Conservation (phyloP, 2,888 invertebrate species). For the Sinohyriopsis cumingii region DNA sequence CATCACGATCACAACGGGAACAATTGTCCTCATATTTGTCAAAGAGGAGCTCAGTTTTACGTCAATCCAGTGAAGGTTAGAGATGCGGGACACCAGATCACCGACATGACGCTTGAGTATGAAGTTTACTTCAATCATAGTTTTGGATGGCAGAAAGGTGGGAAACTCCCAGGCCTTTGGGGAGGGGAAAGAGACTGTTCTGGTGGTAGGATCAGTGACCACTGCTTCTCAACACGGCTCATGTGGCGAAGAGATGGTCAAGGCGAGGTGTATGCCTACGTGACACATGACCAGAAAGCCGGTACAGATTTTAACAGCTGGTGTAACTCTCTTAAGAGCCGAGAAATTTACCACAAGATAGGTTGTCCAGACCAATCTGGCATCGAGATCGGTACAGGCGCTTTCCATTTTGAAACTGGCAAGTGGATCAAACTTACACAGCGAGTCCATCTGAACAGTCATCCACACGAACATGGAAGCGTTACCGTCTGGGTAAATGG, state of each 20-base stretch:
- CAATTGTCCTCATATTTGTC: constrained; percentile 6
- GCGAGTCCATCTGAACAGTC: constrained; percentile 46
- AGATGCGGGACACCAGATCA: constrained; percentile 4
- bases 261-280: constrained; percentile 59
- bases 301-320: constrained; percentile 17
- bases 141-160: constrained; percentile 36
- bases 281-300: constrained; percentile 30
- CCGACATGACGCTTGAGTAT: constrained; percentile 31
- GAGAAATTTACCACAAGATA: constrained; percentile 3
- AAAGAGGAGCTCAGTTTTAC: constrained; percentile 46
- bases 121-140: constrained; percentile 32
- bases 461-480: constrained; percentile 39
- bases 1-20: too few species aligned
- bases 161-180: constrained; percentile 55
- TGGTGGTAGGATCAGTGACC: constrained; percentile 41
- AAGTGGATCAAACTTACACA: constrained; percentile 50
- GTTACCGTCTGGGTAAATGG: constrained; percentile 45
- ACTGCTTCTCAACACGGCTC: constrained; percentile 53
- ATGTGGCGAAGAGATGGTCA: constrained; percentile 58
- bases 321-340: constrained; percentile 2
- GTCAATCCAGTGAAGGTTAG: constrained; percentile 22
- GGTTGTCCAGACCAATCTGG: constrained; percentile 15
- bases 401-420: constrained; percentile 23
- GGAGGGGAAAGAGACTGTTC: constrained; percentile 47
- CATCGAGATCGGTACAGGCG: constrained; percentile 28